Base-by-base conservation (phyloP, 2,113 vertebrate genomes). In the Coptodon bakossiorum region DNA sequence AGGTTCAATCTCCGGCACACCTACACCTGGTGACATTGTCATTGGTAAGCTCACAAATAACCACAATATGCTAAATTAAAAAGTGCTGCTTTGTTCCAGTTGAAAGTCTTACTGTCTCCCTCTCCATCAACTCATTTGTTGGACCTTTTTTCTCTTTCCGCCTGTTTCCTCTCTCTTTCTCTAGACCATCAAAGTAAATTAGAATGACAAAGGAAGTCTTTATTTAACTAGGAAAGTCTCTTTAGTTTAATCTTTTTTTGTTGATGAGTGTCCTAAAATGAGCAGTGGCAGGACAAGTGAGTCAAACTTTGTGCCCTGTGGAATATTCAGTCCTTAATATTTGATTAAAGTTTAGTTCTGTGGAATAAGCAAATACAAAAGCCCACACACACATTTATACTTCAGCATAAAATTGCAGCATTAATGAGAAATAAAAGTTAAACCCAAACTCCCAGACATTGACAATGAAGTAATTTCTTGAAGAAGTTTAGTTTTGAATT, bases 1-100 rank as follows among this genome's bases (percentile, higher is more conserved):
- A 90, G 97, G 97, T 68, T 99, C 99, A 34, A 96, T 97, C 68
- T 97, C 97, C 90, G 97, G 98, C 96, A 98, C 97, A 31, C 99
- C 98, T 92, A 99, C 97, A 5, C 94, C 95, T 90, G 96, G 95
- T 12, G 98, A 99, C 86, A 93, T 99, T 66, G 96, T 99, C 34
- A 90, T 99, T 76, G 98, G 99, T 99, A 89, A 96, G 80, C 38
- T 13, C 68, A 40, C 73, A 11, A 16, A 24, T 43, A 53, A 19
- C 66, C 27, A 19, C 27, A 24, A 12, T 22, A n/a, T 40, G 16
- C 16, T 13, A 45, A 48, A 48, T 61, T 73, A 50, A 31, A 31
- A 78, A 78, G 9, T 78, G 9, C 71, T 9, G 6, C 73, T 52
- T 78, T 78, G 16, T 78, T 78, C 71, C 45, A 48, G 45, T 50